Evolutionary conservation across 2,113 vertebrate genomes (phyloP).

Genomic region (Gadus chalcogrammus): DNA sequence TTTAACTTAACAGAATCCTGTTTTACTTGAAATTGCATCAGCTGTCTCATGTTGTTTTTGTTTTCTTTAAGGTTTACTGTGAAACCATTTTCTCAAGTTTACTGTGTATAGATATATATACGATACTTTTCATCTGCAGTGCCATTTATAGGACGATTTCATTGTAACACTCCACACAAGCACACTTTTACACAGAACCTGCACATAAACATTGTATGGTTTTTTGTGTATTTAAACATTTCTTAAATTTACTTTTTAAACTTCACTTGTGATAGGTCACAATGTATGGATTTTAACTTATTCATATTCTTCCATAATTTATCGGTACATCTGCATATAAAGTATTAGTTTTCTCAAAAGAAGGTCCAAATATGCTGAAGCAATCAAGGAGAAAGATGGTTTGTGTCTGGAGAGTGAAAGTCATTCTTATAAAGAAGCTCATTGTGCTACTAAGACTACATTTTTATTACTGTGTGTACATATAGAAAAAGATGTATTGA

Average conservation of each 20-base stretch:
- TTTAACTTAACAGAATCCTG: slow-evolving; percentile 67
- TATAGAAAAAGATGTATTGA: slow-evolving; percentile 69
- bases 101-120: no score
- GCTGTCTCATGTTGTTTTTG: slow-evolving; percentile 32
- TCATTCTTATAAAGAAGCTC: slow-evolving; percentile 59
- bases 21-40: slow-evolving; percentile 74
- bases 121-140: no score
- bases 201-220: slow-evolving; percentile 13
- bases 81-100: slow-evolving; percentile 22
- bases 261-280: slow-evolving; percentile 42
- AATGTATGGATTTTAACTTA: slow-evolving; percentile 59
- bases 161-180: no score
- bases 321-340: slow-evolving; percentile 21
- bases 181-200: slow-evolving; percentile 1
- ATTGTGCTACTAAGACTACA: slow-evolving; percentile 65
- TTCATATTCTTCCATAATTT: slow-evolving; percentile 47
- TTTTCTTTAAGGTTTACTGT: slow-evolving; percentile 47
- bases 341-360: slow-evolving; percentile 11
- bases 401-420: slow-evolving; percentile 36
- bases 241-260: not conserved
- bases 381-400: slow-evolving; percentile 58
- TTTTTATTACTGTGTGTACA: slow-evolving; percentile 74
- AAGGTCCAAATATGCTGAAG: slow-evolving; percentile 63
- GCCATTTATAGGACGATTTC: no score
- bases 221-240: slow-evolving; percentile 12